Conservation (phyloP, 37 sponge, comb jelly and placozoan species). For the Oopsacas minuta region DNA sequence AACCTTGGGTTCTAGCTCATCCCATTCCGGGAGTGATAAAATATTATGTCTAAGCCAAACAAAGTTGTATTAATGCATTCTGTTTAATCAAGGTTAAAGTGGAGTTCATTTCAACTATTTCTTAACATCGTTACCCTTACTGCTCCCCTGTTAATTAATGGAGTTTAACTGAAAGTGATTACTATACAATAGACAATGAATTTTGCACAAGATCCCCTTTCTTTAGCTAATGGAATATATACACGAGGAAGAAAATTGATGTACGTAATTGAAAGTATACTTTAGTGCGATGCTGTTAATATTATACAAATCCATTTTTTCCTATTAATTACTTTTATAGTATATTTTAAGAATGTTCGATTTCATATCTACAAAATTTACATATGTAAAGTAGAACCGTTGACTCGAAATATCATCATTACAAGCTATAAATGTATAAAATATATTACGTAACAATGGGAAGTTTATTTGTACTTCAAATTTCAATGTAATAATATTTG, state of each 20-base stretch:
- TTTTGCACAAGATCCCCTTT: too few relatives aligned
- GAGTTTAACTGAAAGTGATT: slow-evolving; percentile 1
- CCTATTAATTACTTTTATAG: too few relatives aligned
- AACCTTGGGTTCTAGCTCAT: background rate
- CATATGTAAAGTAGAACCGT: too few relatives aligned
- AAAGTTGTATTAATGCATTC: background rate
- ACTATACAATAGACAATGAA: background rate
- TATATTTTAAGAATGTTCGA: too few relatives aligned
- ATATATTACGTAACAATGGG: too few relatives aligned
- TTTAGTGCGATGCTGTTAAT: background rate
- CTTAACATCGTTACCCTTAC: background rate
- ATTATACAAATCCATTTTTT: too few relatives aligned
- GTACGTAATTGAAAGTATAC: background rate
- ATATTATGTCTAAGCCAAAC: slow-evolving; percentile 3
- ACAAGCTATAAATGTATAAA: too few relatives aligned
- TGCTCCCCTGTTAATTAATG: background rate
- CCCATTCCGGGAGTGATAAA: background rate
- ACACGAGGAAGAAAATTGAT: background rate
- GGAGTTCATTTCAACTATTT: background rate
- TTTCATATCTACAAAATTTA: too few relatives aligned
- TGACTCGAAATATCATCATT: too few relatives aligned
- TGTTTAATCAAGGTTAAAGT: background rate
- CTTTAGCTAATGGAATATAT: background rate
- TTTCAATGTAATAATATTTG: too few relatives aligned
- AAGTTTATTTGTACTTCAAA: too few relatives aligned